These are phyloP conservation scores for Gonioctena quinquepunctata DNA, from an alignment of 1,140 invertebrate species.

Conservation along the genomic window DNA sequence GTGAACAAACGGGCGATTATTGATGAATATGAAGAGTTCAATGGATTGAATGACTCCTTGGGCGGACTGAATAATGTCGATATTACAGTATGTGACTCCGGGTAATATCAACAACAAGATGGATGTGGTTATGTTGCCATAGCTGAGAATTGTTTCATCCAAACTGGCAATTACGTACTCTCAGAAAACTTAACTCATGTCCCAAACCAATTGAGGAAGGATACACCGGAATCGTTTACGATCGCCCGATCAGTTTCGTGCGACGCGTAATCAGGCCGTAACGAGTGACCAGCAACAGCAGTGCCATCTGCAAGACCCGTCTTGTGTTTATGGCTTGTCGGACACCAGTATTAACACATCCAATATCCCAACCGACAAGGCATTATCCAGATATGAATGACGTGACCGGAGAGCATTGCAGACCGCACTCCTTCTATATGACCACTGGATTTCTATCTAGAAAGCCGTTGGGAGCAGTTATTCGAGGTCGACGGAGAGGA, in stretches of 20 bases:
- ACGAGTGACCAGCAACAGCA: slow-evolving; percentile 47
- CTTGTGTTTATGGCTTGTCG: slow-evolving; percentile 55
- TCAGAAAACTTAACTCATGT: not conserved
- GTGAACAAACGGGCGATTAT: too few relatives aligned
- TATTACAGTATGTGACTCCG: too few relatives aligned
- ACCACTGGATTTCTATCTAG: slow-evolving; percentile 18
- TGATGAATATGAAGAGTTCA: too few relatives aligned
- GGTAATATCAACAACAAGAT: too few relatives aligned
- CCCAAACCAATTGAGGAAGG: slow-evolving; percentile 8
- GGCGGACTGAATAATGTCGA: too few relatives aligned
- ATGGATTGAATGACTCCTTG: too few relatives aligned
- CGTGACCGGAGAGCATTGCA: slow-evolving; percentile 45
- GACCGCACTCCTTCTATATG: slow-evolving; percentile 7
- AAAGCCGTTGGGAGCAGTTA: not conserved
- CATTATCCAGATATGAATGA: slow-evolving; percentile 56
- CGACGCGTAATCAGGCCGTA: slow-evolving; percentile 52
- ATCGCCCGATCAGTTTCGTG: not conserved
- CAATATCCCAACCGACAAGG: slow-evolving; percentile 53
- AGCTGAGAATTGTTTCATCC: not conserved
- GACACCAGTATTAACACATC: slow-evolving; percentile 56
- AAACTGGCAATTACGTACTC: not conserved
- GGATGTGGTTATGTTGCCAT: too few relatives aligned
- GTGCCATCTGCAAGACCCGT: slow-evolving; percentile 48
- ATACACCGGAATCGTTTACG: slow-evolving; percentile 12
- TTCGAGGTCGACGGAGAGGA: not conserved